A percentile compares a stretch with the other conserved stretches of the same genome.
Conservation (phyloP, 2,797 vertebrate species). For the Leuciscus waleckii region DNA sequence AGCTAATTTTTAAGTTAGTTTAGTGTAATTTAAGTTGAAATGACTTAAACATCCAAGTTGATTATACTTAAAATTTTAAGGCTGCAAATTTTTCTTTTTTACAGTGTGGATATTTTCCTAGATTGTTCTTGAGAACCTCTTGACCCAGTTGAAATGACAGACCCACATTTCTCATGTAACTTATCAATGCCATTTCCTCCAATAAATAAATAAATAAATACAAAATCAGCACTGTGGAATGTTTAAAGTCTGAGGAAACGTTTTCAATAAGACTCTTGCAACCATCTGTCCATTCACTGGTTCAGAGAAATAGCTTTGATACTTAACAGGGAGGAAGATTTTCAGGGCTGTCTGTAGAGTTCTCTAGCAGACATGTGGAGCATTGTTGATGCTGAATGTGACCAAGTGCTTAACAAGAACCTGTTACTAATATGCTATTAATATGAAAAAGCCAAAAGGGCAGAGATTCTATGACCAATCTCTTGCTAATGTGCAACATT, state of each 20-base stretch:
- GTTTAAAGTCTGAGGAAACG: neutral
- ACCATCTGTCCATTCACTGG: slow-evolving; percentile 12
- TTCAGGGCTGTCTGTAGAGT: neutral
- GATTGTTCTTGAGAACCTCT: neutral
- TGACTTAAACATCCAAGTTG: too few relatives aligned
- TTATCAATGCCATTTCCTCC: neutral
- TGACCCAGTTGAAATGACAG: neutral
- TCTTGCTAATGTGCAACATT: slow-evolving; percentile 65
- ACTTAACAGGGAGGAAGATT: neutral
- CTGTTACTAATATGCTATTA: neutral
- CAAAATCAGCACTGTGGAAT: neutral
- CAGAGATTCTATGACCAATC: slow-evolving; percentile 62
- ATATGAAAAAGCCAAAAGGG: slow-evolving; percentile 42
- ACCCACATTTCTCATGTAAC: neutral
- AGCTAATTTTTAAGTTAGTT: too few relatives aligned
- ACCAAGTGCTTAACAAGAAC: neutral
- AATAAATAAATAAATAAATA: neutral
- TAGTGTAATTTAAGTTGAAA: too few relatives aligned
- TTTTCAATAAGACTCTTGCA: neutral
- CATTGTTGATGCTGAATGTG: slow-evolving; percentile 2
- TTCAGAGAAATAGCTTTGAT: slow-evolving; percentile 2
- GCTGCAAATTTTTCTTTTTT: too few relatives aligned
- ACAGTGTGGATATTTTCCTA: neutral
- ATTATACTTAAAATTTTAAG: too few relatives aligned
- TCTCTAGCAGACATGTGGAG: neutral